These are phyloP conservation scores for Perithous albicinctus DNA, from an alignment of 2,888 invertebrate genomes.

Conservation along the genomic window DNA sequence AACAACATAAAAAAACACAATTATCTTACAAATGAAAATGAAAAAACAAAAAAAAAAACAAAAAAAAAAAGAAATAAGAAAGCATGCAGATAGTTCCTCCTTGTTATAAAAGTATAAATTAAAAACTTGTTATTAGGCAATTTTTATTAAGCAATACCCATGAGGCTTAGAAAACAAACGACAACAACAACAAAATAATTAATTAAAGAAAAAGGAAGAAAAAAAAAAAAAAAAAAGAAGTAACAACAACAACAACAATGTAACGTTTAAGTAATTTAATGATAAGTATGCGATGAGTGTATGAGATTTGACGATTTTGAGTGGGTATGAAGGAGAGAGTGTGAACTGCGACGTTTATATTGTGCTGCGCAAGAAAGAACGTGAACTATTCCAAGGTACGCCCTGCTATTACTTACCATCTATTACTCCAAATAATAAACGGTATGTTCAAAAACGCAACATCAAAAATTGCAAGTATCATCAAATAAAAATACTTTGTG, in stretches of 20 bases:
- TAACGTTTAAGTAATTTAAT: conserved; percentile 68
- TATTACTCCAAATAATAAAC: conserved; percentile 82
- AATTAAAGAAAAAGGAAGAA: conserved; percentile 53
- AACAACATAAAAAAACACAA: conserved; percentile 20
- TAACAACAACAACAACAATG: no score
- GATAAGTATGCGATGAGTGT: conserved; percentile 67
- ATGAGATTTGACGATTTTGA: conserved; percentile 68
- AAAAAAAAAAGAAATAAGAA: conserved; percentile 67
- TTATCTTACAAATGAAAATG: conserved; percentile 55
- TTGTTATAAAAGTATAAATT: conserved; percentile 76
- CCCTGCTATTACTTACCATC: conserved; percentile 84
- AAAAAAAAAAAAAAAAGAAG: conserved; percentile 64
- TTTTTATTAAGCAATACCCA: conserved; percentile 82
- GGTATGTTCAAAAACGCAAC: conserved; percentile 79
- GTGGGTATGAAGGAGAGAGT: conserved; percentile 77
- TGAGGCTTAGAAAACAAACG: conserved; percentile 78
- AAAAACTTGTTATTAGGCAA: conserved; percentile 80
- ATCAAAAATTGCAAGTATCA: conserved; percentile 77
- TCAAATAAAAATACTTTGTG: conserved; percentile 82
- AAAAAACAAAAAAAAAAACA: conserved; percentile 44
- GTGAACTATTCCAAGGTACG: conserved; percentile 85
- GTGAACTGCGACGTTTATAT: conserved; percentile 84
- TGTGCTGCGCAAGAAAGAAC: conserved; percentile 85
- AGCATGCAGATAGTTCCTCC: conserved; percentile 82
- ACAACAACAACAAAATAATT: conserved; percentile 50